Base-by-base conservation (phyloP, 2,888 invertebrate species). In the Acheta domesticus region DNA sequence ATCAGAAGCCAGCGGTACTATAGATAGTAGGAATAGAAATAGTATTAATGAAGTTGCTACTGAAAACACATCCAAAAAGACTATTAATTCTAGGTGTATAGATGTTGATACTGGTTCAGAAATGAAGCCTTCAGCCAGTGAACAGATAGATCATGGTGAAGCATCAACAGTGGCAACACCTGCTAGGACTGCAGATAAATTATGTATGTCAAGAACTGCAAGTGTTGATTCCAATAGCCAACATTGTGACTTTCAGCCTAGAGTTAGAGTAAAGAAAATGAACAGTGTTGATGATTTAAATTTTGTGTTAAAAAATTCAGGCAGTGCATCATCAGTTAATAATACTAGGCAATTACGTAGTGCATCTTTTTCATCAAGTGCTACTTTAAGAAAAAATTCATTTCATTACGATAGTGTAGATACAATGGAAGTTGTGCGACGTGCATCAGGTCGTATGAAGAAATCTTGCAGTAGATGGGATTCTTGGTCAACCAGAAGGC, bases 311-410 rank as follows among this genome's bases (percentile, higher is more conserved):
- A 21, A 21, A 48, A 23, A 14, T 23, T 21, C 20, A 75, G 75
- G 48, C 23, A 62, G 74, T 36, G 74, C 74, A 73, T 77, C 77
- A n/a, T 78, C 50, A 20, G 75, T 78, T 62, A 73, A 49, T 12
- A 80, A 80, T 73, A 79, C 77, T 78, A 79, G 81, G 62, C 73
- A 80, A 78, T 76, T 81, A 8, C 80, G 81, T 76, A 81, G 81
- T 78, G 79, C 81, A 76, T 79, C 80, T 74, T 81, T 78, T 49
- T 78, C 79, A 23, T 20, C 74, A 16, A 73, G 62, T 75, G 74
- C 20, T 48, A 48, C 77, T 50, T 75, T 78, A 11, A 49, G 75
- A 62, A 77, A 77, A 78, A 75, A 75, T 75, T 50, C 23, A 20
- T 21, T 62, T 14, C 14, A 19, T 49, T n/a, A 76, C 48, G 73